Base-by-base conservation (phyloP, 1,140 invertebrate genomes). In the Galleria mellonella region DNA sequence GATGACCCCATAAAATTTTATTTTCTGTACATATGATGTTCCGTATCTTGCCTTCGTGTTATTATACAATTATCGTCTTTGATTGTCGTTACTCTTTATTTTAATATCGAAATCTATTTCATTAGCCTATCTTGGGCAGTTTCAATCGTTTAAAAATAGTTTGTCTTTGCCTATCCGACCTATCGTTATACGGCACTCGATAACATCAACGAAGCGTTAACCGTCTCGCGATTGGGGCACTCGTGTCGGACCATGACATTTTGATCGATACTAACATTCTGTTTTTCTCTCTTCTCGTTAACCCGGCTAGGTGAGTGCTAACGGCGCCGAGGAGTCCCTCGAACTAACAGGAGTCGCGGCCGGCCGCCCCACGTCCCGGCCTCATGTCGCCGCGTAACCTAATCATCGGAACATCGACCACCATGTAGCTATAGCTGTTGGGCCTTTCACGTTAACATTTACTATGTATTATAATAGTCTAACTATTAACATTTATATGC, bases 241-340 rank as follows among this genome's bases (percentile, higher is more conserved):
- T 62, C 71, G 72, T 76, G 75, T 74, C 70, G 75, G 73, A 72
- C 76, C 77, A 74, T 75, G 77, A 82, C 79, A 85, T 83, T 84
- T 84, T 67, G 79, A 84, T 75, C 82, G 72, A 86, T 84, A 87
- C 86, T 87, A 87, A 87, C 86, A 83, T 87, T 83, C 85, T 87
- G 85, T 87, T 86, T 78, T 85, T 86, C 79, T 86, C 82, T 86
- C 83, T 83, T 83, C 79, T 85, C 78, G 81, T 85, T 87, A 87
- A 85, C 83, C 72, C 72, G 83, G 83, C 83, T 90, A 91, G 90
- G 90, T 90, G 89, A 90, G 90, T 91, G 90, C 89, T 90, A 90
- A 90, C 88, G 81, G 77, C 73, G 78, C 68, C 68, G 81, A 68
- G 70, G 76, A 23, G 17, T 23, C 17, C 17, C 17, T 23, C 17